These are phyloP conservation scores for Drosophila melanosoma DNA, from an alignment of 2,888 invertebrate species.

Conservation along the genomic window DNA sequence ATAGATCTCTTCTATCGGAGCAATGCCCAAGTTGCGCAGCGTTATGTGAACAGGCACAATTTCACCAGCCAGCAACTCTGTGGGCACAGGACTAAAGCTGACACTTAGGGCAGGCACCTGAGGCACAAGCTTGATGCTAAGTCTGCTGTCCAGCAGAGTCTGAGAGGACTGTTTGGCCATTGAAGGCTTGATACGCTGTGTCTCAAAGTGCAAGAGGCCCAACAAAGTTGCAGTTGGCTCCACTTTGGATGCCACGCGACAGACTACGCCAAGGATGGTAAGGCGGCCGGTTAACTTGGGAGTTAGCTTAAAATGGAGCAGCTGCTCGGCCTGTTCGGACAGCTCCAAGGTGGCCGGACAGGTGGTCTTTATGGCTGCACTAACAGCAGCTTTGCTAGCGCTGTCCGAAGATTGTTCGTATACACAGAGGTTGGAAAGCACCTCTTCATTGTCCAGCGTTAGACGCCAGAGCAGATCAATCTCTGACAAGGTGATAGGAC, in stretches of 20 bases:
- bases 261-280: conserved; percentile 90
- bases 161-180: conserved; percentile 70
- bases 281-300: conserved; percentile 91
- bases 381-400: conserved; percentile 73
- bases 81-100: conserved; percentile 88
- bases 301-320: conserved; percentile 89
- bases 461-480: conserved; percentile 84
- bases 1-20: conserved; percentile 87
- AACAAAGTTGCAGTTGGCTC: conserved; percentile 80
- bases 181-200: conserved; percentile 76
- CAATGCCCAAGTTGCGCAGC: conserved; percentile 88
- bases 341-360: conserved; percentile 77
- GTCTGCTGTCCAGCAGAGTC: conserved; percentile 87
- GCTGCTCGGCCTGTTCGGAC: conserved; percentile 86
- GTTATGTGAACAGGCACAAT: conserved; percentile 88
- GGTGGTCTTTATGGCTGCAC: conserved; percentile 81
- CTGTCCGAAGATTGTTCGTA: conserved; percentile 81
- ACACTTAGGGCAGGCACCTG: conserved; percentile 93
- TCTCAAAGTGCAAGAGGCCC: conserved; percentile 83
- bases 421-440: conserved; percentile 84
- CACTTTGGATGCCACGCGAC: conserved; percentile 81
- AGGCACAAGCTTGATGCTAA: conserved; percentile 91
- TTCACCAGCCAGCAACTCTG: conserved; percentile 90
- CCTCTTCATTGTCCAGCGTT: conserved; percentile 84
- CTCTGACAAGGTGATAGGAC: conserved; percentile 86